Percentiles rank a stretch among this genome's conserved stretches.
Conservation (phyloP, 2,797 vertebrate species). For the Leptoclinus maculatus region DNA sequence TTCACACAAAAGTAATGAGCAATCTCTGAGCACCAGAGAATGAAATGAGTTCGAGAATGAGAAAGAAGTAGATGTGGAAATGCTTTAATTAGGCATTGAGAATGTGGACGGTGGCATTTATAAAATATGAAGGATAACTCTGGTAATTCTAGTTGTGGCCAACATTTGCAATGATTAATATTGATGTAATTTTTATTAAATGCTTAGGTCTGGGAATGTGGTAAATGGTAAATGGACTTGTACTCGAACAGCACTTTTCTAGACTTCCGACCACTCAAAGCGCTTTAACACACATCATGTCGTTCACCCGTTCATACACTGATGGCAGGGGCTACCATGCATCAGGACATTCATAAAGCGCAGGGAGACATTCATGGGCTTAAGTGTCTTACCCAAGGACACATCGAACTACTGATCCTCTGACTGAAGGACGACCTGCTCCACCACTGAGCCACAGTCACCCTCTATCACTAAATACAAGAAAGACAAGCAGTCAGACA, state of each 20-base stretch:
- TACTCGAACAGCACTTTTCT: background rate
- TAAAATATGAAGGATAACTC: background rate
- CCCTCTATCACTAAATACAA: background rate
- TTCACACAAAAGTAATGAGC: slow-evolving; percentile 22
- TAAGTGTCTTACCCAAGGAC: no score
- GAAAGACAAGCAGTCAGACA: background rate
- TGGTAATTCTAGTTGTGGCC: background rate
- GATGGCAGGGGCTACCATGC: no score
- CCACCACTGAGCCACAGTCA: no score
- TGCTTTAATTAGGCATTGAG: background rate
- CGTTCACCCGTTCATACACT: no score
- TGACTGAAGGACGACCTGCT: no score
- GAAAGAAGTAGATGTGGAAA: background rate
- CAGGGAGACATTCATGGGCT: no score
- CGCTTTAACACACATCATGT: background rate
- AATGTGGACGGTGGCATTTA: background rate
- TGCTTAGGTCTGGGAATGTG: background rate
- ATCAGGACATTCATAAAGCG: no score
- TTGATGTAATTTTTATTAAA: background rate
- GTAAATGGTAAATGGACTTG: no score
- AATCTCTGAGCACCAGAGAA: background rate
- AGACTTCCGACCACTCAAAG: background rate
- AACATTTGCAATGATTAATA: background rate
- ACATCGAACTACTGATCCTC: no score
- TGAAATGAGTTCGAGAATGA: slow-evolving; percentile 1